These are phyloP conservation scores for Camponotus floridanus DNA, from an alignment of 1,140 invertebrate genomes.

Conservation along the genomic window DNA sequence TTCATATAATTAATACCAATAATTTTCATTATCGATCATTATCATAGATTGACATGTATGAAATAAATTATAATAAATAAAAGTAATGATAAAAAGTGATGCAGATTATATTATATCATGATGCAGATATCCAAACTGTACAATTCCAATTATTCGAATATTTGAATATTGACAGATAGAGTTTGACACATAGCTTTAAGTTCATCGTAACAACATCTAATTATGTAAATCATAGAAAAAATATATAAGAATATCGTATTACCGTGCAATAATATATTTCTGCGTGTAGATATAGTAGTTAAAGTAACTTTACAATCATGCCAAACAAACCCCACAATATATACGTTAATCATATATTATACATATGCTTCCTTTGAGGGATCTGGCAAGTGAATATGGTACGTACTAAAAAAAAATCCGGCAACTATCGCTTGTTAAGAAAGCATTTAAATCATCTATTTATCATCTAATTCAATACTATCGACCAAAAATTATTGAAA, in stretches of 20 bases:
- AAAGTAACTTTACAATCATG: constrained; percentile 63
- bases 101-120: not conserved
- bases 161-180: not conserved
- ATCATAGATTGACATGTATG: not conserved
- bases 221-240: constrained; percentile 23
- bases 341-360: constrained; percentile 22
- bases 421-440: not conserved
- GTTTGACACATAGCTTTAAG: not conserved
- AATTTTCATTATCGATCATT: not conserved
- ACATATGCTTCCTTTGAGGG: constrained; percentile 67
- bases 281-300: constrained; percentile 49
- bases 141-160: constrained; percentile 32
- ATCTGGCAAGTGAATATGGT: constrained; percentile 20
- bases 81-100: not conserved
- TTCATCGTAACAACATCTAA: not conserved
- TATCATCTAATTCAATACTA: not conserved
- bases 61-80: constrained; percentile 14
- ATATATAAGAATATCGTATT: constrained; percentile 8
- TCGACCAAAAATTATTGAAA: not conserved
- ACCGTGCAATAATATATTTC: constrained; percentile 27
- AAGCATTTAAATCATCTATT: not conserved
- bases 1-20: constrained; percentile 26
- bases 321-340: constrained; percentile 75
- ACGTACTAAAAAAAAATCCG: not conserved
- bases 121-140: not conserved